Percentiles rank a stretch among this genome's conserved stretches.
phyloP scores from a whole-genome alignment of 2,797 vertebrate species.

The Enteromius argenteus region DNA sequence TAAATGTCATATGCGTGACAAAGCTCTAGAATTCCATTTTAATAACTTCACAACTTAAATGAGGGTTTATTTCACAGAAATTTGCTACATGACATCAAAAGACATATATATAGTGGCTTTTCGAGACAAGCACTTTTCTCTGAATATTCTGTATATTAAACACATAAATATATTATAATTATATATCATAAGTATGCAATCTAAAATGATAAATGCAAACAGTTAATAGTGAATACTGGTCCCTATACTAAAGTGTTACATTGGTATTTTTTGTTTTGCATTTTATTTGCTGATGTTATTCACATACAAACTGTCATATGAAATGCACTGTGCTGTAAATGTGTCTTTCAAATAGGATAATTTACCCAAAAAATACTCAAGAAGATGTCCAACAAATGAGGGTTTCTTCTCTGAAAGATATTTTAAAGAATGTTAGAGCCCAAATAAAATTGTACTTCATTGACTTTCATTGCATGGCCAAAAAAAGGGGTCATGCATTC shows the following conservation, averaged over 20 bases:
- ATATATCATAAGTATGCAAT: too few species aligned
- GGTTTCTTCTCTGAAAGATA: not conserved
- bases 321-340: not conserved
- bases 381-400: not conserved
- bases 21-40: not conserved
- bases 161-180: too few species aligned
- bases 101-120: too few species aligned
- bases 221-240: too few species aligned
- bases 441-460: not conserved
- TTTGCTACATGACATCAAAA: not conserved
- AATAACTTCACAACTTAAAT: not conserved
- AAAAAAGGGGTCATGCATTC: not conserved
- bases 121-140: not conserved
- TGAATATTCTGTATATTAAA: not conserved
- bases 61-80: not conserved
- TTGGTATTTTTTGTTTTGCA: too few species aligned
- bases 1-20: not conserved
- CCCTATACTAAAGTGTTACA: too few species aligned
- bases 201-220: too few species aligned
- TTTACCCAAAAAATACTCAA: not conserved
- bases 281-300: too few species aligned
- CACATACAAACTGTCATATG: too few species aligned
- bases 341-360: not conserved
- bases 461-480: not conserved
- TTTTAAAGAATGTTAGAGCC: not conserved